These are phyloP conservation scores for Tribolium castaneum DNA, from an alignment of 1,140 invertebrate species.

Conservation along the genomic window DNA sequence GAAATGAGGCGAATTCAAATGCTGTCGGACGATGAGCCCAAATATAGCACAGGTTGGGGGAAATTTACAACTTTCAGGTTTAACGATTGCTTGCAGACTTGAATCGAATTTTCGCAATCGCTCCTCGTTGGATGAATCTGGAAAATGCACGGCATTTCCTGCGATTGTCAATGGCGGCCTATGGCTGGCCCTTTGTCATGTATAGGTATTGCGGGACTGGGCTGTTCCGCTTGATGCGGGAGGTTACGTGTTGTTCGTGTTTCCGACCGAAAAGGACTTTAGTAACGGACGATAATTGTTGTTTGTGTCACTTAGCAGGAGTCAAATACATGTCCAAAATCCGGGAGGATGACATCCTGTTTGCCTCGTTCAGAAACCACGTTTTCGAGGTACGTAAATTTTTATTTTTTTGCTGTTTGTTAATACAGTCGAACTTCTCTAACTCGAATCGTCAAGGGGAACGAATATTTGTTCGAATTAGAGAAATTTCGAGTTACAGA, in stretches of 20 bases:
- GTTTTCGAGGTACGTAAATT: conserved; percentile 78
- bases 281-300: conserved; percentile 89
- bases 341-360: conserved; percentile 83
- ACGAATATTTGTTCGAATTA: too few species aligned
- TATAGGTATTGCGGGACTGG: conserved; percentile 80
- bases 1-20: conserved; percentile 77
- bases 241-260: conserved; percentile 81
- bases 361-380: conserved; percentile 88
- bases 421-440: too few species aligned
- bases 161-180: conserved; percentile 83
- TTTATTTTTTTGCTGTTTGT: too few species aligned
- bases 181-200: conserved; percentile 91
- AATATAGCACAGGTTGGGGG: conserved; percentile 71
- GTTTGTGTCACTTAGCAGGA: conserved; percentile 87
- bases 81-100: conserved; percentile 61
- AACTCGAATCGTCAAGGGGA: too few species aligned
- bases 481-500: too few species aligned
- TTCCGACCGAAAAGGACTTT: conserved; percentile 74
- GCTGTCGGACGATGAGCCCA: conserved; percentile 73
- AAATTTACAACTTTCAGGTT: conserved; percentile 49
- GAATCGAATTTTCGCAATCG: conserved; percentile 70
- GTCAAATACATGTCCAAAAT: conserved; percentile 81
- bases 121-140: conserved; percentile 83
- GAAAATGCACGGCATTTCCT: conserved; percentile 81
- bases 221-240: conserved; percentile 76